Evolutionary conservation across 2,888 invertebrate species (phyloP).

Genomic region (Drosophila crucigera): DNA sequence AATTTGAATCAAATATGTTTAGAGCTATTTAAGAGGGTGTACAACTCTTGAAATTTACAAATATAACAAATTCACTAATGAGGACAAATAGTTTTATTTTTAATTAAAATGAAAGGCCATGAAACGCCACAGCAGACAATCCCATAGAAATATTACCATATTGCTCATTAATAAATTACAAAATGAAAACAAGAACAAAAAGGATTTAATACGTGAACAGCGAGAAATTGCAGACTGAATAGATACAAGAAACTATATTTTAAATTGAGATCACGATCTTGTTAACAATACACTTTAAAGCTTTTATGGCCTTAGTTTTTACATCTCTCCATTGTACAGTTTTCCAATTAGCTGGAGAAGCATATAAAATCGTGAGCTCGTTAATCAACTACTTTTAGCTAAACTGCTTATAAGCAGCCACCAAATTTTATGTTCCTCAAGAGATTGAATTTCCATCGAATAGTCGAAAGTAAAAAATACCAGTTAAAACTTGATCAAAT

Average conservation of each 20-base stretch:
- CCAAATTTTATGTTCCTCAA: conserved; percentile 24
- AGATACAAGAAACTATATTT: neutral
- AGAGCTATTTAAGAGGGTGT: neutral
- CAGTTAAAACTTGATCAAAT: conserved; percentile 4
- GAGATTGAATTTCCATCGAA: conserved; percentile 13
- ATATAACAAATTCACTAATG: neutral
- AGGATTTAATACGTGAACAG: neutral
- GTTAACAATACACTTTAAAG: neutral
- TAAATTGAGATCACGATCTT: neutral
- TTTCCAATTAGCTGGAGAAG: neutral
- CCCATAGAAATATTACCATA: neutral
- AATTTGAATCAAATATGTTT: conserved; percentile 43
- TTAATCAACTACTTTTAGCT: conserved; percentile 10
- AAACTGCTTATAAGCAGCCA: conserved; percentile 43
- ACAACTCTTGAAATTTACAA: neutral
- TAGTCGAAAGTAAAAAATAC: conserved; percentile 3
- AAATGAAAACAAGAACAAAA: neutral
- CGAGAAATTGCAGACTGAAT: neutral
- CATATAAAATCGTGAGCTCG: neutral
- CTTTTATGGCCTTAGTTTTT: neutral
- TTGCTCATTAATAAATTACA: neutral
- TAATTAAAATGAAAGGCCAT: neutral
- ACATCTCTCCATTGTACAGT: neutral
- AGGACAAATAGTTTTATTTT: neutral
- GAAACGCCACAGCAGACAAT: neutral